phyloP scores from a whole-genome alignment of 30 jellyfish, hydroid and myxozoan genomes.

The Rhopilema esculentum region DNA sequence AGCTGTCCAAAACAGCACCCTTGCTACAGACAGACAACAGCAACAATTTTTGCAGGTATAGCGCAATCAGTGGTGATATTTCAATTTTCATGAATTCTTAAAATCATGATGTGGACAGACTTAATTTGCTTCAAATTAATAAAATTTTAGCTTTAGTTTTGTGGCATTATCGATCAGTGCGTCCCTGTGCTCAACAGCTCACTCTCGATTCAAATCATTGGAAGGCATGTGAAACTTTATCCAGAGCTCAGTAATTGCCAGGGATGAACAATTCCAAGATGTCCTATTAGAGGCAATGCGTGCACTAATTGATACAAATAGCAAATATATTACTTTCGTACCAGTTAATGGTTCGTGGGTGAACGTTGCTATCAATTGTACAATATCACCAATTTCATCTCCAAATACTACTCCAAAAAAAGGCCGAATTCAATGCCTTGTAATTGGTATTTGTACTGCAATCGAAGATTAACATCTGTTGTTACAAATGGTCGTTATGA shows the following conservation, averaged over 20 bases:
- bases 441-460: neutral
- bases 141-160: too few species aligned
- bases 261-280: neutral
- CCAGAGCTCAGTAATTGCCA: neutral
- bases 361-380: neutral
- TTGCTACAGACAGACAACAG: too few species aligned
- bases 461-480: neutral
- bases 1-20: too few species aligned
- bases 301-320: slow-evolving; percentile 3
- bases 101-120: too few species aligned
- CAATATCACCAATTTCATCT: neutral
- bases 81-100: too few species aligned
- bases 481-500: neutral
- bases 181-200: too few species aligned
- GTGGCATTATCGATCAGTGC: too few species aligned
- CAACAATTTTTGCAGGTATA: too few species aligned
- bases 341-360: slow-evolving; percentile 16
- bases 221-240: neutral
- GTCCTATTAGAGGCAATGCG: neutral
- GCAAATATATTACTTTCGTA: neutral
- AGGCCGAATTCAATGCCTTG: neutral
- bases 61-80: too few species aligned
- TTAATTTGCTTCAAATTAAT: too few species aligned
- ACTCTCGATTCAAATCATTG: too few species aligned
- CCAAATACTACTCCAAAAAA: neutral